These are phyloP conservation scores for Pogonophryne albipinna DNA, from an alignment of 2,797 vertebrate species.

Conservation along the genomic window DNA sequence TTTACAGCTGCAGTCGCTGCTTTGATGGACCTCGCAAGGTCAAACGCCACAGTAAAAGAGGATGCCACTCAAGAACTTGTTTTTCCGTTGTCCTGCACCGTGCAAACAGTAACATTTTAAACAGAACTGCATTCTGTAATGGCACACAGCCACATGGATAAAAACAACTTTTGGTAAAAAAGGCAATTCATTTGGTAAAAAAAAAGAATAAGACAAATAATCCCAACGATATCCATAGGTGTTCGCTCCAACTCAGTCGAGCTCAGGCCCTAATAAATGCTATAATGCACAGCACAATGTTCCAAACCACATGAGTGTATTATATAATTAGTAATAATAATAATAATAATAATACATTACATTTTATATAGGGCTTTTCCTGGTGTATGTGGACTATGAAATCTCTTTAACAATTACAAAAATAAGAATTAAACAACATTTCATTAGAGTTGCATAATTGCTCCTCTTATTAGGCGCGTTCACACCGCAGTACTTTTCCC, in stretches of 20 bases:
- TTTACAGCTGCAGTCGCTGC: conserved; percentile 41
- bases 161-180: conserved; percentile 8
- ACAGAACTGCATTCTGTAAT: conserved; percentile 7
- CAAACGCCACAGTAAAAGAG: conserved; percentile 24
- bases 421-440: conserved; percentile 8
- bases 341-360: too few species aligned
- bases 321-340: too few species aligned
- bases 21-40: conserved; percentile 39
- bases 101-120: conserved; percentile 8
- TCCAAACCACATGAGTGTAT: neutral
- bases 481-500: too few species aligned
- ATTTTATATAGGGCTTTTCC: too few species aligned
- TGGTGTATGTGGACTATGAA: neutral
- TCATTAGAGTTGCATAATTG: conserved; percentile 2
- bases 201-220: too few species aligned
- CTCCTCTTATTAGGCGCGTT: too few species aligned
- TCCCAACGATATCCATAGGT: too few species aligned
- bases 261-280: neutral
- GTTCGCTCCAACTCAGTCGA: too few species aligned
- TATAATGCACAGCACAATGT: conserved; percentile 18
- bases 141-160: neutral
- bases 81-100: conserved; percentile 11
- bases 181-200: too few species aligned
- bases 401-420: conserved; percentile 13
- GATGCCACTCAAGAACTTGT: conserved; percentile 24